A percentile compares a stretch with the other conserved stretches of the same genome.
phyloP scores from a whole-genome alignment of 2,888 invertebrate species.

The Linyphia triangularis region DNA sequence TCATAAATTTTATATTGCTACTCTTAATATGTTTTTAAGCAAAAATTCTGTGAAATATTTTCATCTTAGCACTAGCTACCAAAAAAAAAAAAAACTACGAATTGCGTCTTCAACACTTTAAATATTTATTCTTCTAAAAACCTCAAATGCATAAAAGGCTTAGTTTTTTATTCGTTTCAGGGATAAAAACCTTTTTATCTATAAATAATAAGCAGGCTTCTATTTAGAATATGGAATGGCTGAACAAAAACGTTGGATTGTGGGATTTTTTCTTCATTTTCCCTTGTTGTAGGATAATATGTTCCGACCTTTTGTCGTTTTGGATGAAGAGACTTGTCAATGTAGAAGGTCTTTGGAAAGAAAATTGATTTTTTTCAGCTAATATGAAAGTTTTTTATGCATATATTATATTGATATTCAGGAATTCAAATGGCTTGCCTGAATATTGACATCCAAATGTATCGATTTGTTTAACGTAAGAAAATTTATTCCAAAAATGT shows the following conservation, averaged over 20 bases:
- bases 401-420: background rate
- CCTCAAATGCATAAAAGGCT: slow-evolving; percentile 20
- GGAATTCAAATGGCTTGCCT: too few relatives aligned
- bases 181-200: background rate
- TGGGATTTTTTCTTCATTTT: background rate
- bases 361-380: slow-evolving; percentile 8
- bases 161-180: slow-evolving; percentile 9
- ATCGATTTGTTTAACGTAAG: too few relatives aligned
- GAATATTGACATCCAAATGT: too few relatives aligned
- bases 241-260: background rate
- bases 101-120: slow-evolving; percentile 27
- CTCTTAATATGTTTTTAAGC: too few relatives aligned
- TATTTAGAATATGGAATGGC: slow-evolving; percentile 8
- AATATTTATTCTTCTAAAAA: slow-evolving; percentile 31
- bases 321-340: slow-evolving; percentile 9
- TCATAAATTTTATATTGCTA: too few relatives aligned
- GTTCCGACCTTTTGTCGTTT: slow-evolving; percentile 9
- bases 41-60: too few relatives aligned
- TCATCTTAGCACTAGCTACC: background rate
- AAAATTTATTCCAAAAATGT: too few relatives aligned
- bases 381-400: background rate
- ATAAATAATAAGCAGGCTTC: slow-evolving; percentile 41
- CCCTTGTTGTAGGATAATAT: slow-evolving; percentile 14
- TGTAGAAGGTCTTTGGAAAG: slow-evolving; percentile 5
- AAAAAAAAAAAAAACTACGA: background rate